A percentile compares a stretch with the other conserved stretches of the same genome.
Evolutionary conservation across 23 tunicate genomes (phyloP).

Genomic region (Trididemnum nubilum): DNA sequence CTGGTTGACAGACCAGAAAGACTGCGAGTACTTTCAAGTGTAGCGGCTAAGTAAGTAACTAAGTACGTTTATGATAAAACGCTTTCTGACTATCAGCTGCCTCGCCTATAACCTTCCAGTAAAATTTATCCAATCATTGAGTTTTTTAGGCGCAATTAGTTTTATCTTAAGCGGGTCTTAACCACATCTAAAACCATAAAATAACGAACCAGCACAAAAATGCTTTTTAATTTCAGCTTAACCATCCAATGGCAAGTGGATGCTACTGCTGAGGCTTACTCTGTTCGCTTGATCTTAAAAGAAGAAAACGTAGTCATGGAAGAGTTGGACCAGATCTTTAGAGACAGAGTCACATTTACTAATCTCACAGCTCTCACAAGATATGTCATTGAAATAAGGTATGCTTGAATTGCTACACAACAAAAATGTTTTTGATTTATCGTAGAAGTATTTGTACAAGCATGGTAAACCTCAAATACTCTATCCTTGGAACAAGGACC

Average conservation of each 20-base stretch:
- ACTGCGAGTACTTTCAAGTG: not conserved
- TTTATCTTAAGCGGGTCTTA: no score
- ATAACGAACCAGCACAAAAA: no score
- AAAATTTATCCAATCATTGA: no score
- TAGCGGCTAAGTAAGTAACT: not conserved
- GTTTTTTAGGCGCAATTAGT: no score
- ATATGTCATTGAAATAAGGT: constrained; percentile 29
- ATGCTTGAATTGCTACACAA: no score
- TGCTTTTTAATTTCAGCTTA: not conserved
- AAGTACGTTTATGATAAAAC: no score
- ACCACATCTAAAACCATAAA: no score
- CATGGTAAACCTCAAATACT: no score
- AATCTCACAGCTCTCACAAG: not conserved
- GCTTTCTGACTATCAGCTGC: no score
- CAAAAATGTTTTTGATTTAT: not conserved
- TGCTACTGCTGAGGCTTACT: constrained; percentile 10
- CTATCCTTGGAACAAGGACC: no score
- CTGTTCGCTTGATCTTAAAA: not conserved
- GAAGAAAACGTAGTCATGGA: not conserved
- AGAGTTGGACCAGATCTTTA: not conserved
- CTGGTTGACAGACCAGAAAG: constrained; percentile 17
- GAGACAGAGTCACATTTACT: constrained; percentile 9
- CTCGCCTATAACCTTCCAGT: no score
- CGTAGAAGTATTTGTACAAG: no score
- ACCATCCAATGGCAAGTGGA: not conserved